Percentiles rank a stretch among this genome's conserved stretches.
These are phyloP conservation scores for Caranx melampygus DNA, from an alignment of 2,113 vertebrate genomes.

Conservation along the genomic window DNA sequence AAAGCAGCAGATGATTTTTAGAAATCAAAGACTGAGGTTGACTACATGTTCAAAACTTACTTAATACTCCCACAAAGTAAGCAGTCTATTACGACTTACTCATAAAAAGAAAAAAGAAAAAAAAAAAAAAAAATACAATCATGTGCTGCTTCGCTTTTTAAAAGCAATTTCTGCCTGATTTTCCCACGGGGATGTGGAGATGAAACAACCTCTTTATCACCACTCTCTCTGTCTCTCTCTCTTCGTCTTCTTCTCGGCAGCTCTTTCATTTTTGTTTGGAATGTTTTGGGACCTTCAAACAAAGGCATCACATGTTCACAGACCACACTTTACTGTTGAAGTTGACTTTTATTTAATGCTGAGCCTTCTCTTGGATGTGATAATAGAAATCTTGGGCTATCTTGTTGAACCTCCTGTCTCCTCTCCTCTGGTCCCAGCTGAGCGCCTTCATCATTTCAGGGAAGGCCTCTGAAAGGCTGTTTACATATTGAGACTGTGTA, in stretches of 20 bases:
- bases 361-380: conserved; percentile 69
- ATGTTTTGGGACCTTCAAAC: conserved; percentile 53
- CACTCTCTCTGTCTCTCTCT: conserved; percentile 12
- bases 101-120: too few relatives aligned
- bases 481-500: conserved; percentile 68
- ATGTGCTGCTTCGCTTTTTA: conserved; percentile 43
- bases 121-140: conserved; percentile 24
- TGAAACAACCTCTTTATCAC: conserved; percentile 56
- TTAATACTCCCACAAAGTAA: conserved; percentile 18
- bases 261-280: conserved; percentile 46
- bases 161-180: conserved; percentile 54
- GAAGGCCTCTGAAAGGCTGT: conserved; percentile 69
- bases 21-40: conserved; percentile 25
- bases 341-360: conserved; percentile 62
- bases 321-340: conserved; percentile 29
- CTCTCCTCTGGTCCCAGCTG: conserved; percentile 55
- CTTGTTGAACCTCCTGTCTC: conserved; percentile 48
- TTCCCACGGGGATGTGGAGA: conserved; percentile 57
- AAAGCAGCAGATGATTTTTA: conserved; percentile 9
- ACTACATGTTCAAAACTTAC: conserved; percentile 1
- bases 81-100: conserved; percentile 31
- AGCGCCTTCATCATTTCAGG: conserved; percentile 65
- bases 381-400: conserved; percentile 60
- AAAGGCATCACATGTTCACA: conserved; percentile 46
- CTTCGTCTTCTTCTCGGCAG: conserved; percentile 7